Conservation (phyloP, 2,888 invertebrate species). For the Eupelmus urozonus region DNA sequence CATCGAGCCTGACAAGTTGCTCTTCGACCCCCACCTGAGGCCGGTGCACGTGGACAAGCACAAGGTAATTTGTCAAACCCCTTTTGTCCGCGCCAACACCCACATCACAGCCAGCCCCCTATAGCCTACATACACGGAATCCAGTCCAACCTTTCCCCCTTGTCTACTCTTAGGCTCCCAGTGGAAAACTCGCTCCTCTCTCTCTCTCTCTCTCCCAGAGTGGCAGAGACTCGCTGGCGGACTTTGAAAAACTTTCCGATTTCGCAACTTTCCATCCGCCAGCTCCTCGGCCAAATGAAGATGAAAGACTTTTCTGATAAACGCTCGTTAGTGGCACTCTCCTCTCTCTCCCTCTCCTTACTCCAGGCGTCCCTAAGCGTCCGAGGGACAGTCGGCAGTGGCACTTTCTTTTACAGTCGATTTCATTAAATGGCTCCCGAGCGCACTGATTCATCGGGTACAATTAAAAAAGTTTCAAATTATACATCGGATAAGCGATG, state of each 20-base stretch:
- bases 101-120: not conserved
- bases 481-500: slow-evolving; percentile 54
- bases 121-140: not conserved
- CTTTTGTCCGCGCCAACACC: slow-evolving; percentile 26
- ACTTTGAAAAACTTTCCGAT: slow-evolving; percentile 57
- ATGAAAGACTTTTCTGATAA: slow-evolving; percentile 64
- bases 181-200: slow-evolving; percentile 16
- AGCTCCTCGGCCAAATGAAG: slow-evolving; percentile 63
- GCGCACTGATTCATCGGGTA: slow-evolving; percentile 39
- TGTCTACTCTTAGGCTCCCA: slow-evolving; percentile 8
- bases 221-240: not conserved
- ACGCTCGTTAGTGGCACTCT: slow-evolving; percentile 59
- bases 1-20: slow-evolving; percentile 94
- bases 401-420: slow-evolving; percentile 51
- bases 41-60: slow-evolving; percentile 95
- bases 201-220: not conserved
- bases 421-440: slow-evolving; percentile 46
- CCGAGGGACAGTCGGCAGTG: slow-evolving; percentile 20
- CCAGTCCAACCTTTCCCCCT: not conserved
- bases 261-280: slow-evolving; percentile 58
- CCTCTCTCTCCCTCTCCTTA: slow-evolving; percentile 24
- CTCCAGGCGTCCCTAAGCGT: not conserved
- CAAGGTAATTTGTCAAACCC: slow-evolving; percentile 83
- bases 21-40: slow-evolving; percentile 96
- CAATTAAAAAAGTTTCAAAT: slow-evolving; percentile 58